These are phyloP conservation scores for Otis tarda DNA, from an alignment of 2,113 vertebrate species.

Conservation along the genomic window DNA sequence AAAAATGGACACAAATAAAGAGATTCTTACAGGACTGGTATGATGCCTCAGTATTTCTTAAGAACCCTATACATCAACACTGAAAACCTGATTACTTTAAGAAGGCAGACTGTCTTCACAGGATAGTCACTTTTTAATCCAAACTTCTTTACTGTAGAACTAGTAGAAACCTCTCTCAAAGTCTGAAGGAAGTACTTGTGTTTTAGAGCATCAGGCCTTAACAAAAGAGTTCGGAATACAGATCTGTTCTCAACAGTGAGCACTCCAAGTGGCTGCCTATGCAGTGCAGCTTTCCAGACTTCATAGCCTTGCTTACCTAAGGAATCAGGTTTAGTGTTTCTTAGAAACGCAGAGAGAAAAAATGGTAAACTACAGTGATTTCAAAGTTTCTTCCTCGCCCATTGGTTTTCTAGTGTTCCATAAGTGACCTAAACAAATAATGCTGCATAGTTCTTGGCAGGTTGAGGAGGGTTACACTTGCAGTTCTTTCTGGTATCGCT, in stretches of 20 bases:
- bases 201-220: not conserved
- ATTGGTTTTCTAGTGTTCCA: not conserved
- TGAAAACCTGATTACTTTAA: not conserved
- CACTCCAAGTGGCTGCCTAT: rapidly evolving
- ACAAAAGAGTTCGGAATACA: too few species aligned
- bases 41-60: not conserved
- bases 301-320: not conserved
- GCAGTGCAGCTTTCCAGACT: not conserved
- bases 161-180: not conserved
- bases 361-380: not conserved
- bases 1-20: slow-evolving; percentile 63
- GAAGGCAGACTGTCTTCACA: not conserved
- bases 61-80: not conserved
- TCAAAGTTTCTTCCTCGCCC: rapidly evolving
- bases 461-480: too few species aligned
- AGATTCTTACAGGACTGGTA: slow-evolving; percentile 18
- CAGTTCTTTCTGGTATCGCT: not conserved
- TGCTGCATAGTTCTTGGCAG: not conserved
- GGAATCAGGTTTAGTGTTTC: not conserved
- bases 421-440: not conserved
- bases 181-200: not conserved
- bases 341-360: not conserved
- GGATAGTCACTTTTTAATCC: rapidly evolving
- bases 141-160: not conserved
- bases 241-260: not conserved